phyloP scores from a whole-genome alignment of 2,113 vertebrate genomes.

The Aphyosemion australe region DNA sequence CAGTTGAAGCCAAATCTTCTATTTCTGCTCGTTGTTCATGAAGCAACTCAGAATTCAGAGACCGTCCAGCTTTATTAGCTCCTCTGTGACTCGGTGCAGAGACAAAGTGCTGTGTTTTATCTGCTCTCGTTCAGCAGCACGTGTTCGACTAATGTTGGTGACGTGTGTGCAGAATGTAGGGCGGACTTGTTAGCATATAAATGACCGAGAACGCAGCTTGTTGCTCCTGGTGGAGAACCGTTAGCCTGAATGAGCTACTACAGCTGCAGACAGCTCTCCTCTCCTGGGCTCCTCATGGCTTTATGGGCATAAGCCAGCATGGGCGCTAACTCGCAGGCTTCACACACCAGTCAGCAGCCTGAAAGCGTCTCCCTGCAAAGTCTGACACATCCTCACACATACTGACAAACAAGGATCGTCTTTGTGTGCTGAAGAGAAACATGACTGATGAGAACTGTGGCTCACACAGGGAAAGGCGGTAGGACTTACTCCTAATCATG shows the following conservation, averaged over 20 bases:
- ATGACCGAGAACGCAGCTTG: conserved; percentile 48
- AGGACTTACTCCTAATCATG: conserved; percentile 88
- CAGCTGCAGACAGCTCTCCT: conserved; percentile 33
- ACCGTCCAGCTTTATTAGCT: conserved; percentile 61
- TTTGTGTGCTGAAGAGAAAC: neutral
- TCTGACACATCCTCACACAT: conserved; percentile 24
- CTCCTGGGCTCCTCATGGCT: conserved; percentile 28
- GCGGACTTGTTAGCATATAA: conserved; percentile 69
- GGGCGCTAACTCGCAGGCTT: conserved; percentile 7
- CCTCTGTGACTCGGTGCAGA: conserved; percentile 48
- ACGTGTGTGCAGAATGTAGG: conserved; percentile 43
- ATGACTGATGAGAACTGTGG: neutral
- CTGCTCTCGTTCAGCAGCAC: conserved; percentile 63
- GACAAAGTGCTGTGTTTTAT: conserved; percentile 39
- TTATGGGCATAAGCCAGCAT: conserved; percentile 40
- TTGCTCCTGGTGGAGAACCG: conserved; percentile 36
- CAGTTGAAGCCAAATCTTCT: too few species aligned
- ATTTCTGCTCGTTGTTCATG: conserved; percentile 61
- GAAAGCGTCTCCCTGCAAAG: conserved; percentile 23
- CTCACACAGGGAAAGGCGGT: neutral
- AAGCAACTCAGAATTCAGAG: conserved; percentile 57
- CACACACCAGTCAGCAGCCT: conserved; percentile 39
- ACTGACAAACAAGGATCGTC: neutral
- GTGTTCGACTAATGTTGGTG: conserved; percentile 56
- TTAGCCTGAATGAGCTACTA: conserved; percentile 24